Evolutionary conservation across 1,140 invertebrate species (phyloP).

Genomic region (Aphelinus certus): DNA sequence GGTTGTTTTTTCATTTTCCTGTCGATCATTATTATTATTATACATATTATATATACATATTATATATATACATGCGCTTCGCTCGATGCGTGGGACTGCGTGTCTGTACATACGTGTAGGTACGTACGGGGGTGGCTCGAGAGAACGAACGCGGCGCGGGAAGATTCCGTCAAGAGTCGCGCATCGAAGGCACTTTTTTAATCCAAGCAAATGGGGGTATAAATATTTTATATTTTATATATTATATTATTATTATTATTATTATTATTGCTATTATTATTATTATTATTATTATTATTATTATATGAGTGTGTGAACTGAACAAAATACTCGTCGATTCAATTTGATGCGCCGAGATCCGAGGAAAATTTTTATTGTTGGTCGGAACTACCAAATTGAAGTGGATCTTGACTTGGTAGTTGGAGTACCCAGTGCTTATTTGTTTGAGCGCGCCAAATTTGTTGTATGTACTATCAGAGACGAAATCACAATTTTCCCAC

Average conservation of each 20-base stretch:
- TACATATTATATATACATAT: too few species aligned
- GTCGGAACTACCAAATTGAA: slow-evolving; percentile 35
- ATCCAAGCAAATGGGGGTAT: slow-evolving; percentile 3
- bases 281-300: too few species aligned
- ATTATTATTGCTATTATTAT: too few species aligned
- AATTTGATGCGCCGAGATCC: not conserved
- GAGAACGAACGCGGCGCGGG: too few species aligned
- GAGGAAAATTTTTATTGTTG: slow-evolving; percentile 19
- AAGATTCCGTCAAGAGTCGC: too few species aligned
- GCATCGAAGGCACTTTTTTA: too few species aligned
- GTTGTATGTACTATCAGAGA: slow-evolving; percentile 17
- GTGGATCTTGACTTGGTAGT: slow-evolving; percentile 34
- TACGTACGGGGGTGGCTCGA: too few species aligned
- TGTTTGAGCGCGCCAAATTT: slow-evolving; percentile 20
- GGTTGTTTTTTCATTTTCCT: too few species aligned
- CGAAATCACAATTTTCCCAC: slow-evolving; percentile 26
- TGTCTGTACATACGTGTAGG: too few species aligned
- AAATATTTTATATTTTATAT: slow-evolving; percentile 22
- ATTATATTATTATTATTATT: not conserved
- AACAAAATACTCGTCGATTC: slow-evolving; percentile 35
- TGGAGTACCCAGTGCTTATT: slow-evolving; percentile 11
- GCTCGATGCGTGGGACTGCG: too few species aligned
- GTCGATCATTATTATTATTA: too few species aligned
- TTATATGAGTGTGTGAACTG: slow-evolving; percentile 12
- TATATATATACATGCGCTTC: too few species aligned